phyloP scores from a whole-genome alignment of 2,797 vertebrate genomes.

The Microctenopoma stevenorrisi region DNA sequence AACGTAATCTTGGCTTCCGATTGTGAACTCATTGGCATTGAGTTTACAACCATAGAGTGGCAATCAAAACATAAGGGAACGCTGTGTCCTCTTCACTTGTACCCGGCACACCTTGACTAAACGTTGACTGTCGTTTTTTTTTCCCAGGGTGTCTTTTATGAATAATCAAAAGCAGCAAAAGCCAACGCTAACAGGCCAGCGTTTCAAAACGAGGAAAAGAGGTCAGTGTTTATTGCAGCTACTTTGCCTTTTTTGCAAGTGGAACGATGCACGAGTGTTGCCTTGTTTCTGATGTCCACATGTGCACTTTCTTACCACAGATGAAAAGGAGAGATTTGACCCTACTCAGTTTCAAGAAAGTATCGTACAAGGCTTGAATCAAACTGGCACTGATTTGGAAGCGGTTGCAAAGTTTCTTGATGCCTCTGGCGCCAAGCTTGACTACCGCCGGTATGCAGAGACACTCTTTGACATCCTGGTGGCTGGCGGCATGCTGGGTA shows the following conservation, averaged over 20 bases:
- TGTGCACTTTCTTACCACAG: slow-evolving; percentile 69
- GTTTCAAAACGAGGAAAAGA: slow-evolving; percentile 99
- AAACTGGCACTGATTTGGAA: slow-evolving; percentile 97
- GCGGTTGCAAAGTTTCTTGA: slow-evolving; percentile 98
- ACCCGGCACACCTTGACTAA: neutral
- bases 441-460: slow-evolving; percentile 99
- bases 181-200: slow-evolving; percentile 99
- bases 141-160: slow-evolving; percentile 97
- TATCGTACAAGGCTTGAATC: slow-evolving; percentile 99
- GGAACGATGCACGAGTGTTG: too few relatives aligned
- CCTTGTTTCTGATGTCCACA: neutral
- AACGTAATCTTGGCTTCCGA: neutral
- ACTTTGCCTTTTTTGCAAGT: accelerated
- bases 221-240: slow-evolving; percentile 75
- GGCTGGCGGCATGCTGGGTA: slow-evolving; percentile 98
- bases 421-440: slow-evolving; percentile 97
- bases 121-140: slow-evolving; percentile 7
- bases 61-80: slow-evolving; percentile 7
- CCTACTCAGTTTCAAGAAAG: slow-evolving; percentile 99
- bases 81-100: neutral
- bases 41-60: neutral
- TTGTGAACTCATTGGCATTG: neutral
- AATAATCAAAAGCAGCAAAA: slow-evolving; percentile 99
- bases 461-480: slow-evolving; percentile 99
- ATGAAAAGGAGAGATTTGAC: slow-evolving; percentile 99